Evolutionary conservation across 2,797 vertebrate species (phyloP).

Genomic region (Fistularia tabacaria): DNA sequence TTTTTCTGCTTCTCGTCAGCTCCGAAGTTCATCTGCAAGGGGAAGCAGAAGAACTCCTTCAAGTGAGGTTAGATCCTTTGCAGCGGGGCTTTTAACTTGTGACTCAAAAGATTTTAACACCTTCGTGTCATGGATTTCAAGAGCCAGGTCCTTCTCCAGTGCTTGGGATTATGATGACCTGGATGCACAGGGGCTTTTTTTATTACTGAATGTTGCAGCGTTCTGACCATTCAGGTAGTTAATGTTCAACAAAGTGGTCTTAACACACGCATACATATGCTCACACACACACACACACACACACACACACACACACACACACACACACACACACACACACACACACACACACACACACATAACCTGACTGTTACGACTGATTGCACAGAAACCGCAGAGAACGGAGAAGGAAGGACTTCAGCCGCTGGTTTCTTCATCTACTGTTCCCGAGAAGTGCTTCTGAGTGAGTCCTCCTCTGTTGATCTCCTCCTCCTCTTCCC

Average conservation of each 20-base stretch:
- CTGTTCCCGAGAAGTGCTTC: too few species aligned
- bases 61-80: constrained; percentile 42
- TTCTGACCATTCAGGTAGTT: constrained; percentile 56
- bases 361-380: too few species aligned
- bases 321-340: neutral
- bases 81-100: too few species aligned
- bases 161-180: constrained; percentile 30
- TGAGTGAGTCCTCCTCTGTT: too few species aligned
- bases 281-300: constrained; percentile 3
- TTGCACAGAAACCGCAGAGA: too few species aligned
- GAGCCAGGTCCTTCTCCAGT: too few species aligned
- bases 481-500: too few species aligned
- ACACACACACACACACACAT: neutral
- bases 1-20: constrained; percentile 22
- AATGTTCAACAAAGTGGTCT: constrained; percentile 70
- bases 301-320: constrained; percentile 3
- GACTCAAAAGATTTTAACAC: too few species aligned
- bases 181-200: constrained; percentile 35
- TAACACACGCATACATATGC: neutral
- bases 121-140: too few species aligned
- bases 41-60: constrained; percentile 56
- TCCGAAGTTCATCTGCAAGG: constrained; percentile 44
- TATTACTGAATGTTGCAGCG: constrained; percentile 58
- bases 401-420: too few species aligned
- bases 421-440: too few species aligned